phyloP scores from a whole-genome alignment of 1,140 invertebrate species.

The Diploscapter pachys region DNA sequence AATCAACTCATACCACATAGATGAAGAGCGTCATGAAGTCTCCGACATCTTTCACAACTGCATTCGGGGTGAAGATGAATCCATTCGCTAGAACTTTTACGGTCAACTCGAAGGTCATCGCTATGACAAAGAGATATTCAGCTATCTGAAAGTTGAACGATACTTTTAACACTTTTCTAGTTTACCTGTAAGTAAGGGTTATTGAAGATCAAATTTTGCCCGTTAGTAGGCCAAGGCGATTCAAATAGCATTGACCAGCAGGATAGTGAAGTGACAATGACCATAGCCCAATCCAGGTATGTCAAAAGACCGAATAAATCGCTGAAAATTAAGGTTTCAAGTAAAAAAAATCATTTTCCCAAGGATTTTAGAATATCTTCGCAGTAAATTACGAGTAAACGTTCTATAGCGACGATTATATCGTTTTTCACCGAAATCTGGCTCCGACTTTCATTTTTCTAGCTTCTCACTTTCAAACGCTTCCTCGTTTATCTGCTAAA shows the following conservation, averaged over 20 bases:
- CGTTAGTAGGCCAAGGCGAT: slow-evolving; percentile 65
- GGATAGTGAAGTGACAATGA: slow-evolving; percentile 90
- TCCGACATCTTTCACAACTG: slow-evolving; percentile 86
- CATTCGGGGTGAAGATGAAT: slow-evolving; percentile 96
- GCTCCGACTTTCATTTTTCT: too few relatives aligned
- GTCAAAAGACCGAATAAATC: slow-evolving; percentile 80
- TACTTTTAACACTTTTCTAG: background rate
- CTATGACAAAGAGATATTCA: slow-evolving; percentile 94
- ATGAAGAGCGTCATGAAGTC: slow-evolving; percentile 95
- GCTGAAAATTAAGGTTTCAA: slow-evolving; percentile 18
- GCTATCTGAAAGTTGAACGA: slow-evolving; percentile 74
- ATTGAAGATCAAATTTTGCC: slow-evolving; percentile 58
- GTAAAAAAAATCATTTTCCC: background rate
- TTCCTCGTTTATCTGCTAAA: too few relatives aligned
- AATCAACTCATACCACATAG: slow-evolving; percentile 75
- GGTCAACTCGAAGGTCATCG: slow-evolving; percentile 92
- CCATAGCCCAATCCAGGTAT: slow-evolving; percentile 99
- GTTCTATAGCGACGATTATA: too few relatives aligned
- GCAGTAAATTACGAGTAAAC: too few relatives aligned
- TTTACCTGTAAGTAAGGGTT: slow-evolving; percentile 54
- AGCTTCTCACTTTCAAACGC: too few relatives aligned
- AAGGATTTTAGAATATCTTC: too few relatives aligned
- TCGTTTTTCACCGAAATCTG: too few relatives aligned
- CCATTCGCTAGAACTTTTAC: slow-evolving; percentile 96
- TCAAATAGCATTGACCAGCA: slow-evolving; percentile 99